Percentiles rank a stretch among this genome's conserved stretches.
Conservation (phyloP, 2,113 vertebrate species). For the Epinephelus cyanopodus region DNA sequence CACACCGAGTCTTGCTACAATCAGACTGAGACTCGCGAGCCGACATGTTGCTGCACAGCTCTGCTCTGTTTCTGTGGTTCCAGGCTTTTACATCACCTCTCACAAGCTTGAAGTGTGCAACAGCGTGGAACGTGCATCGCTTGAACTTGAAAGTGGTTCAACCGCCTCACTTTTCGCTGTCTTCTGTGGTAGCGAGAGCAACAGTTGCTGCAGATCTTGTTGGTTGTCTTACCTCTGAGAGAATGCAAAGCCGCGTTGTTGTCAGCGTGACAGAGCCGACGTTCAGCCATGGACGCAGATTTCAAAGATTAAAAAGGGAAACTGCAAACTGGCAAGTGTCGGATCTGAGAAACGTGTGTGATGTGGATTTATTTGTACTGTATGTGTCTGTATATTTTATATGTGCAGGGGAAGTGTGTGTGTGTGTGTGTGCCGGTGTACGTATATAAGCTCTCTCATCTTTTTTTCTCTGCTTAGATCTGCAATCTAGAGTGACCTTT, state of each 20-base stretch:
- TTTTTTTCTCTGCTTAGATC: slow-evolving; percentile 21
- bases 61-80: slow-evolving; percentile 16
- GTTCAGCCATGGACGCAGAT: slow-evolving; percentile 44
- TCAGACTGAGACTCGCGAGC: not conserved
- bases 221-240: slow-evolving; percentile 42
- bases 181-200: slow-evolving; percentile 28
- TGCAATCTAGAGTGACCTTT: slow-evolving; percentile 41
- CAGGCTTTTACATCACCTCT: slow-evolving; percentile 25
- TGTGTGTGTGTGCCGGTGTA: not conserved
- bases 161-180: slow-evolving; percentile 21
- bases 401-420: not conserved
- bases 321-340: slow-evolving; percentile 22
- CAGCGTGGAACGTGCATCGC: slow-evolving; percentile 36
- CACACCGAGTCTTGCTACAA: not conserved
- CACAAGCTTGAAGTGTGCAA: slow-evolving; percentile 43
- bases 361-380: slow-evolving; percentile 23
- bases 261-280: slow-evolving; percentile 42
- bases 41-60: not conserved
- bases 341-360: slow-evolving; percentile 39
- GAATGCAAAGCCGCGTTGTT: slow-evolving; percentile 25
- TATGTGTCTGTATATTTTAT: not conserved
- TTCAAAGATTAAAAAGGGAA: slow-evolving; percentile 46
- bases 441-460: not conserved
- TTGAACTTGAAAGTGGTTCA: slow-evolving; percentile 46
- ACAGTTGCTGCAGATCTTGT: slow-evolving; percentile 38